These are phyloP conservation scores for Chymomyza procnemis DNA, from an alignment of 2,888 invertebrate genomes.

Conservation along the genomic window DNA sequence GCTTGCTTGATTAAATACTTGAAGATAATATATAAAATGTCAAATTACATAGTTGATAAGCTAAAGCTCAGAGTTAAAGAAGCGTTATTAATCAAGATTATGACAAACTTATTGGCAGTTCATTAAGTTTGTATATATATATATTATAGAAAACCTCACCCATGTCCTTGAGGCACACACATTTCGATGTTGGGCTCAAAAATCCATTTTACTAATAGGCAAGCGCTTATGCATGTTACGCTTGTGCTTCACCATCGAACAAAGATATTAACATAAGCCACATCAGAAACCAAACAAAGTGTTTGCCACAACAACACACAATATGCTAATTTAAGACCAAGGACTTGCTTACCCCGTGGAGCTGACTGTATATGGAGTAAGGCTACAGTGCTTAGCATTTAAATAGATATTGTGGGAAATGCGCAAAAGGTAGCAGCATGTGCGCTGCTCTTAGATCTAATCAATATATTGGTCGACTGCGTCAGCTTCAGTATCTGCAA, in stretches of 20 bases:
- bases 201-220: slow-evolving; percentile 15
- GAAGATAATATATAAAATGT: background rate
- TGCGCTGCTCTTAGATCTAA: background rate
- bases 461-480: slow-evolving; percentile 1
- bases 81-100: background rate
- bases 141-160: background rate
- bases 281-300: background rate
- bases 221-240: background rate
- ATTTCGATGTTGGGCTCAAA: slow-evolving; percentile 6
- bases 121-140: background rate
- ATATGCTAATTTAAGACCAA: slow-evolving; percentile 39
- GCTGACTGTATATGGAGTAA: slow-evolving; percentile 11
- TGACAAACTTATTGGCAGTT: background rate
- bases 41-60: background rate
- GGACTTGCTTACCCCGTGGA: slow-evolving; percentile 9
- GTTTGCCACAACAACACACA: background rate
- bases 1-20: background rate
- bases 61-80: background rate
- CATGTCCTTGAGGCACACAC: slow-evolving; percentile 15
- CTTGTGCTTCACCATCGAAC: slow-evolving; percentile 2
- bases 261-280: slow-evolving; percentile 2
- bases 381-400: slow-evolving; percentile 40
- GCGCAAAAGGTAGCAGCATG: background rate
- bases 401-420: slow-evolving; percentile 28
- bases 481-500: slow-evolving; percentile 5